phyloP scores from a whole-genome alignment of 2,888 invertebrate genomes.

The Hypolimnas misippus region DNA sequence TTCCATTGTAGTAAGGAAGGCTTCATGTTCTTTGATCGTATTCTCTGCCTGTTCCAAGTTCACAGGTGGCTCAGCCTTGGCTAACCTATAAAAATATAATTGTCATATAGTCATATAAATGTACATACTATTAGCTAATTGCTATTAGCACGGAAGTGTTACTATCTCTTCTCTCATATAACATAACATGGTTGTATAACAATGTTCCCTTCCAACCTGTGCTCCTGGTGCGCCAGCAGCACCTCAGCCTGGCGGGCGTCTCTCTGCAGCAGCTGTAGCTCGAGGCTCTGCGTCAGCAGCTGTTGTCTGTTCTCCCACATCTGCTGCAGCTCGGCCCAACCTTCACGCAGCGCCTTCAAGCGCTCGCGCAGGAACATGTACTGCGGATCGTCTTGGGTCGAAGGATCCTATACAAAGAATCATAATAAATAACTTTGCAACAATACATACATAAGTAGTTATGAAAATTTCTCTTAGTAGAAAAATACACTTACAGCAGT shows the following conservation, averaged over 20 bases:
- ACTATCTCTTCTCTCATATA: no score
- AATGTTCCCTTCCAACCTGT: constrained; percentile 87
- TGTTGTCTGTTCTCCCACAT: constrained; percentile 99
- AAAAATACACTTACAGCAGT: constrained; percentile 86
- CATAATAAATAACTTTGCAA: no score
- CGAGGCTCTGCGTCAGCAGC: constrained; percentile 96
- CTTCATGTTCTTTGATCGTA: constrained; percentile 98
- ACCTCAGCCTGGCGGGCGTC: constrained; percentile 99
- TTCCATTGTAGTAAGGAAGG: constrained; percentile 99
- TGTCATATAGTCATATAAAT: background rate
- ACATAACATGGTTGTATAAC: no score
- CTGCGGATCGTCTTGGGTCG: constrained; percentile 97
- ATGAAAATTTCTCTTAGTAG: no score
- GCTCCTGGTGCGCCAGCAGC: constrained; percentile 98
- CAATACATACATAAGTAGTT: no score
- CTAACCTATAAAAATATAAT: constrained; percentile 83
- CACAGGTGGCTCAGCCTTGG: constrained; percentile 97
- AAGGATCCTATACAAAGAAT: constrained; percentile 89
- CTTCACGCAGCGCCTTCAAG: constrained; percentile 98
- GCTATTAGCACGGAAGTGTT: no score
- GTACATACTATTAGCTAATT: no score
- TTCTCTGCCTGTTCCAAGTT: constrained; percentile 99
- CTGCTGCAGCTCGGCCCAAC: constrained; percentile 99
- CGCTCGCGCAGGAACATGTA: constrained; percentile 99
- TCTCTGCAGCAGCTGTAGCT: constrained; percentile 96